A percentile compares a stretch with the other conserved stretches of the same genome.
phyloP scores from a whole-genome alignment of 2,113 vertebrate species.

The Microcebus ravelobensis region DNA sequence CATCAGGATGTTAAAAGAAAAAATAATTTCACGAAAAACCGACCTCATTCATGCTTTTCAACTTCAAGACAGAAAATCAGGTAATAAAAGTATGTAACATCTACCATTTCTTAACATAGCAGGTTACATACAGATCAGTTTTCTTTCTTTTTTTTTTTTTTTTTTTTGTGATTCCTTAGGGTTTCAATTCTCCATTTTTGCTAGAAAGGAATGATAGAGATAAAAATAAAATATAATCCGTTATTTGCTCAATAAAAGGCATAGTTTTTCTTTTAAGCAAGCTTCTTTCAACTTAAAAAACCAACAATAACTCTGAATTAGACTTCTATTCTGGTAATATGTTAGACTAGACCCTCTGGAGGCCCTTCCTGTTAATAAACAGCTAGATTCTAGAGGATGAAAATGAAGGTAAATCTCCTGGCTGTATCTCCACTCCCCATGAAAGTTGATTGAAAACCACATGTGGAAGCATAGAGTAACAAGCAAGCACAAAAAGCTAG shows the following conservation, averaged over 20 bases:
- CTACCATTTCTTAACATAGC: conserved; percentile 14
- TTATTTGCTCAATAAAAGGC: conserved; percentile 7
- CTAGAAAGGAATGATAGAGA: conserved; percentile 46
- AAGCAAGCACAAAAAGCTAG: not conserved
- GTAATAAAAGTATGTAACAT: conserved; percentile 78
- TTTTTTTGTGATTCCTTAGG: conserved; percentile 21
- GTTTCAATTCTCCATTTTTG: conserved; percentile 61
- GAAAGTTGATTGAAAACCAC: conserved; percentile 1
- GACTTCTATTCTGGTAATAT: conserved; percentile 32
- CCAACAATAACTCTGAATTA: conserved; percentile 17
- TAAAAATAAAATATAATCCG: conserved; percentile 44
- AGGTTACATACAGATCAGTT: not conserved
- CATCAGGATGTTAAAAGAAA: conserved; percentile 91
- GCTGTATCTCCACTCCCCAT: not conserved
- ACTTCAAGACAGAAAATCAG: conserved; percentile 88
- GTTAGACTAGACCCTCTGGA: not conserved
- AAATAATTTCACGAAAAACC: conserved; percentile 90
- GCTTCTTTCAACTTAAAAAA: conserved; percentile 29
- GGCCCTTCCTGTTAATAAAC: conserved; percentile 13
- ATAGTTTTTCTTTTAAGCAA: conserved; percentile 37
- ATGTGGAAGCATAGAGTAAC: not conserved
- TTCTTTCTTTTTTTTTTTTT: conserved; percentile 44
- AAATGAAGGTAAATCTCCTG: conserved; percentile 7
- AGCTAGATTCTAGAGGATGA: not conserved
- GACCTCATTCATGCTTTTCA: conserved; percentile 90